Base-by-base conservation (phyloP, 1,140 invertebrate species). In the Battus philenor region DNA sequence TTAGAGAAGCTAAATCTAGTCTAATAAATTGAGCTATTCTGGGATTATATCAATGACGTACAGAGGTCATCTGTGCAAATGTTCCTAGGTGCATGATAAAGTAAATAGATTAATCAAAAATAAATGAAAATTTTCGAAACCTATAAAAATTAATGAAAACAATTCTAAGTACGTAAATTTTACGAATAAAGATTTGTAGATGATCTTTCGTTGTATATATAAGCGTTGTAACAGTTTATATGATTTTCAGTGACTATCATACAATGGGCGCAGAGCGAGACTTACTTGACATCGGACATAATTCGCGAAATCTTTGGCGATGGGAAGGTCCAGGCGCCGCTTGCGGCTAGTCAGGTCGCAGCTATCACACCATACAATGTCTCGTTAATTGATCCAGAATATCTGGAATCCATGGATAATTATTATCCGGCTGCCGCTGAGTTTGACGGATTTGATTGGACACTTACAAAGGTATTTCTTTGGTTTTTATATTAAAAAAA, bases 371-470 rank as follows among this genome's bases (percentile, higher is more conserved):
- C 38, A n/a, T 12, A n/a, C 24, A 65, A 61, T 31, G 50, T 11
- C 1, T 62, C 50, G 4, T 39, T 57, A 7, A 50, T 57, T 0
- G 65, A 71, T 17, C 32, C 29, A 3, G 62, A 73, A 17, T 59
- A 74, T 31, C 57, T 43, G 38, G 69, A 80, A 1, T 34, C 20
- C 2, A 46, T 50, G 2, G 57, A 65, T 22, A 38, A 59, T 1
- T 76, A 67, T 18, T 29, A 39, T 4, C 68, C 68, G 5, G 48
- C 68, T 0, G 4, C 32, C 1, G 54, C 58, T 9, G 68, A 76
- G 8, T 84, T 78, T 47, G 80, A 82, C 26, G 63, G 54, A 34
- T 82, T 82, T 41, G 78, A 82, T 36, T 78, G 67, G 67, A 65
- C 52, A 4, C 50, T 82, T 0, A 80, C 78, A 16, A 82, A 80